These are phyloP conservation scores for Zaprionus inermis DNA, from an alignment of 1,140 invertebrate genomes.

Conservation along the genomic window DNA sequence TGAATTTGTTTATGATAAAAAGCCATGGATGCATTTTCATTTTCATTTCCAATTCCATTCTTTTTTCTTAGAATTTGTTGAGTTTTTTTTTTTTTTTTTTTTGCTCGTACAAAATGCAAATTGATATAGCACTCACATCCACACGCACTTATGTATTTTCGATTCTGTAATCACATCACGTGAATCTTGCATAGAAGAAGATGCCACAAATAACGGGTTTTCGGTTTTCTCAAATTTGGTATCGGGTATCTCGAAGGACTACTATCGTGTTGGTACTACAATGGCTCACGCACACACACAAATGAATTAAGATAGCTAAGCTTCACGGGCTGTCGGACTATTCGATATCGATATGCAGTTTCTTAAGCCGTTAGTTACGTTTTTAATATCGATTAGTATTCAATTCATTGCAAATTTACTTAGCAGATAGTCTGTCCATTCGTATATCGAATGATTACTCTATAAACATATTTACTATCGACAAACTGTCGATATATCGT, in stretches of 20 bases:
- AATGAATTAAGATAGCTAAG: conserved; percentile 34
- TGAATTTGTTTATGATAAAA: conserved; percentile 39
- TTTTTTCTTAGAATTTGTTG: not conserved
- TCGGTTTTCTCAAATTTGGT: conserved; percentile 17
- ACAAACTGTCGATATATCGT: too few relatives aligned
- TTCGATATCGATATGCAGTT: not conserved
- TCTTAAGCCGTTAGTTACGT: too few relatives aligned
- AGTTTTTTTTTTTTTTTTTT: conserved; percentile 2
- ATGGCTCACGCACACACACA: conserved; percentile 44
- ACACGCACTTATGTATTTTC: conserved; percentile 21
- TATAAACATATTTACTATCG: too few relatives aligned
- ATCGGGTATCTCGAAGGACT: conserved; percentile 6
- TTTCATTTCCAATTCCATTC: not conserved
- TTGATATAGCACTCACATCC: conserved; percentile 50
- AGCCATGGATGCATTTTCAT: conserved; percentile 32
- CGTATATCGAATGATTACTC: too few relatives aligned
- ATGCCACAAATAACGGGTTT: conserved; percentile 38
- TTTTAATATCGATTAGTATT: not conserved
- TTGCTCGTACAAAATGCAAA: conserved; percentile 21
- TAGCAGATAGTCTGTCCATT: too few relatives aligned
- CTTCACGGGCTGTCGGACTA: conserved; percentile 1
- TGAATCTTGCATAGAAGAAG: conserved; percentile 76
- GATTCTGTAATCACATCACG: conserved; percentile 55
- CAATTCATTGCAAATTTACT: too few relatives aligned
- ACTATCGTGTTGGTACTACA: conserved; percentile 17